These are phyloP conservation scores for Stratiolaelaps scimitus DNA, from an alignment of 1,140 invertebrate species.

Conservation along the genomic window DNA sequence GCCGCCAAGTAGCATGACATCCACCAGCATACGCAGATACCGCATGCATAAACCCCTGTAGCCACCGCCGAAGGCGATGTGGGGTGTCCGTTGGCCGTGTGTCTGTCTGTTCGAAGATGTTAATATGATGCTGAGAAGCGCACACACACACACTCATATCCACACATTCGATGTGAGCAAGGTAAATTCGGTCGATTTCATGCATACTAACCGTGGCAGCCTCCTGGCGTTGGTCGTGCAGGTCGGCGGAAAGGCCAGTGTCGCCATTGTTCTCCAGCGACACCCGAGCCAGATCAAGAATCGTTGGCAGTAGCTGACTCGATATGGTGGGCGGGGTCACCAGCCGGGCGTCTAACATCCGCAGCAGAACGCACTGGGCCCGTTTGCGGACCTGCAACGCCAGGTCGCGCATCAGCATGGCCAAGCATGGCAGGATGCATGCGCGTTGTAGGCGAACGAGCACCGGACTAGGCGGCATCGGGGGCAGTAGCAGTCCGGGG, in stretches of 20 bases:
- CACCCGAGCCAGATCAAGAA: constrained; percentile 39
- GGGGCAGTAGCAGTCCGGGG: not conserved
- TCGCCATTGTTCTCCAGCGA: constrained; percentile 2
- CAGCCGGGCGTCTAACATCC: constrained; percentile 39
- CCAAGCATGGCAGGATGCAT: constrained; percentile 14
- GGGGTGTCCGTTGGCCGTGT: no score
- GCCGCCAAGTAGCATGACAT: no score
- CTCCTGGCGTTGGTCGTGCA: constrained; percentile 42
- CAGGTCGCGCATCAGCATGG: constrained; percentile 3
- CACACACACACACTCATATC: constrained; percentile 22
- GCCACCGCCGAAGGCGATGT: no score
- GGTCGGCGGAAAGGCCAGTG: constrained; percentile 35
- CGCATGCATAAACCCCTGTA: no score
- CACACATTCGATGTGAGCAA: no score
- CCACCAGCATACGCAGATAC: no score
- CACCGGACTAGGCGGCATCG: constrained; percentile 7
- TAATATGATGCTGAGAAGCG: constrained; percentile 30
- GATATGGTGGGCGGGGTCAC: constrained; percentile 41
- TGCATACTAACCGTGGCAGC: constrained; percentile 40
- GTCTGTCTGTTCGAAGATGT: no score
- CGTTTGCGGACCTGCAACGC: constrained; percentile 41
- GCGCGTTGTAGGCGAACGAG: constrained; percentile 17
- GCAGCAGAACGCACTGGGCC: constrained; percentile 41
- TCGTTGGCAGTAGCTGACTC: constrained; percentile 40
- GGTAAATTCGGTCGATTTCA: constrained; percentile 26